These are phyloP conservation scores for Leptosomus discolor DNA, from an alignment of 2,113 vertebrate species.

Conservation along the genomic window DNA sequence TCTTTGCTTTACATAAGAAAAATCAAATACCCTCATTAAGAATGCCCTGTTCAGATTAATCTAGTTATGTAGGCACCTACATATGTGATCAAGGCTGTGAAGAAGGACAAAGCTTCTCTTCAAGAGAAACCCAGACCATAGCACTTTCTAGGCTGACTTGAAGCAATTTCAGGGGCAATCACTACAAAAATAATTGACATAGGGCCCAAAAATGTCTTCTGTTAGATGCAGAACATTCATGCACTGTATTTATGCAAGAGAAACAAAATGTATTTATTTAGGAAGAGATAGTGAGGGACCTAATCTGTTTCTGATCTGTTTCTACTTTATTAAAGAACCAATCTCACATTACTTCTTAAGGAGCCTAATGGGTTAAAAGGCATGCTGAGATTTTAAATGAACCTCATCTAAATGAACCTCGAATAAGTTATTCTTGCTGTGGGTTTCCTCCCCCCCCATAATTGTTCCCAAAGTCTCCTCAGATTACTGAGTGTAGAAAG, in stretches of 20 bases:
- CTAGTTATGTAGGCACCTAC: not conserved
- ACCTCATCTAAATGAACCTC: not conserved
- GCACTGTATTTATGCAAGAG: not conserved
- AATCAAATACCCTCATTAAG: not conserved
- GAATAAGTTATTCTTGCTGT: not conserved
- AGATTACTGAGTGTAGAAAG: not conserved
- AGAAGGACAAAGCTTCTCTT: not conserved
- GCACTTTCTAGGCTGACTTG: not conserved
- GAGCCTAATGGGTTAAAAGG: not conserved
- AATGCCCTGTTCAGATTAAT: not conserved
- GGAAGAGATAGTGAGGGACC: not conserved
- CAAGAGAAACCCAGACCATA: not conserved
- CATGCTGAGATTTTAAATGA: constrained; percentile 17
- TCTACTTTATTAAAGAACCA: not conserved
- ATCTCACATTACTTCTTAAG: not conserved
- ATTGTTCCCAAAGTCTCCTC: not conserved
- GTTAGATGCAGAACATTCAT: not conserved
- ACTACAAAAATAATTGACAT: not conserved
- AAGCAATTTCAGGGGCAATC: not conserved
- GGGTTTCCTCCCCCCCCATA: not conserved
- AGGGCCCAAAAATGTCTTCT: not conserved
- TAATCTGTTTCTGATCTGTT: not conserved
- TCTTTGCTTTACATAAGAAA: not conserved
- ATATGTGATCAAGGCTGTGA: not conserved
- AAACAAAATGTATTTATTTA: not conserved